These are phyloP conservation scores for Tetanocera ferruginea DNA, from an alignment of 2,888 invertebrate species.

Conservation along the genomic window DNA sequence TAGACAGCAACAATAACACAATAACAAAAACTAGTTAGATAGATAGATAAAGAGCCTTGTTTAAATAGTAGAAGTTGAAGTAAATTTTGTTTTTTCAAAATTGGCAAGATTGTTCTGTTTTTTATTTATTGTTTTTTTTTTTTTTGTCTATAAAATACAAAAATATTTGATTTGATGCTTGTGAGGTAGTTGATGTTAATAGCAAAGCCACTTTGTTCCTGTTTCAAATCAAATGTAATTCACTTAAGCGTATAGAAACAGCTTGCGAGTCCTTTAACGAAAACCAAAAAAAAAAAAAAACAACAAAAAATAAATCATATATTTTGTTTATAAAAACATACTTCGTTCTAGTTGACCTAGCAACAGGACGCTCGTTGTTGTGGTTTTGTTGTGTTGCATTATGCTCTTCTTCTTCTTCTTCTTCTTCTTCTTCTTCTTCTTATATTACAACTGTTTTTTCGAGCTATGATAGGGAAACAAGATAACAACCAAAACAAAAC, in stretches of 20 bases:
- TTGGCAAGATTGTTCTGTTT: conserved; percentile 27
- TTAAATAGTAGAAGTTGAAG: conserved; percentile 2
- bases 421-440: background rate
- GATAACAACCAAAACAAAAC: too few relatives aligned
- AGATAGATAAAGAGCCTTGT: background rate
- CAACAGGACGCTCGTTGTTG: conserved; percentile 35
- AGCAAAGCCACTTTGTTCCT: conserved; percentile 39
- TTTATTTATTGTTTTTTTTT: conserved; percentile 34
- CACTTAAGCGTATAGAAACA: background rate
- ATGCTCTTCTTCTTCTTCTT: background rate
- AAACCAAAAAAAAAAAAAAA: background rate
- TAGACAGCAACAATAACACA: background rate
- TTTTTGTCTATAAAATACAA: conserved; percentile 41
- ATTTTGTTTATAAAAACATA: conserved; percentile 43
- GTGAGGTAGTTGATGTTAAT: conserved; percentile 46
- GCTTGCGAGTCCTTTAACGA: background rate
- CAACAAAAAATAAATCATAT: background rate
- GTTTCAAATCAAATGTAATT: conserved; percentile 14
- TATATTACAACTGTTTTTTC: too few relatives aligned
- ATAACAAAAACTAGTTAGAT: background rate
- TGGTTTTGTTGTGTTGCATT: background rate
- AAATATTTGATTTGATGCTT: conserved; percentile 49
- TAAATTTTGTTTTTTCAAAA: conserved; percentile 31
- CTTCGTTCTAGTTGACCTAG: conserved; percentile 40
- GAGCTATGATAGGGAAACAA: too few relatives aligned